These are phyloP conservation scores for Neomonachus schauinslandi DNA, from an alignment of 2,113 vertebrate genomes.

Conservation along the genomic window DNA sequence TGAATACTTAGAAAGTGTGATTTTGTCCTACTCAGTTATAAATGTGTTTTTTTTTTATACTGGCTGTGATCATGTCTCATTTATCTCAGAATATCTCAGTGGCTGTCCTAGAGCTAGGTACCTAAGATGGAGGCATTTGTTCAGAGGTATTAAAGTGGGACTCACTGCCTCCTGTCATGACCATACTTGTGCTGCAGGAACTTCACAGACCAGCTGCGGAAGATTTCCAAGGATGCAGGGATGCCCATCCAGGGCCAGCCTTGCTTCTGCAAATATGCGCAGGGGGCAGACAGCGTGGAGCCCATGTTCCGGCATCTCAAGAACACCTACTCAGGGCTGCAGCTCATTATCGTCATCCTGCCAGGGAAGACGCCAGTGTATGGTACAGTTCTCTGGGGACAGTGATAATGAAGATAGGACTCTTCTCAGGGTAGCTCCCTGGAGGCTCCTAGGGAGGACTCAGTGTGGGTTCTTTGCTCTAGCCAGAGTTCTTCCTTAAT, in stretches of 20 bases:
- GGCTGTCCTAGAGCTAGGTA: not conserved
- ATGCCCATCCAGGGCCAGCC: slow-evolving; percentile 96
- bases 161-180: slow-evolving; percentile 52
- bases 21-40: slow-evolving; percentile 27
- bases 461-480: not conserved
- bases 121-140: not conserved
- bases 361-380: slow-evolving; percentile 89
- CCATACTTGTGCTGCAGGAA: slow-evolving; percentile 88
- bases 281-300: slow-evolving; percentile 87
- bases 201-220: slow-evolving; percentile 98
- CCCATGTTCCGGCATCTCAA: slow-evolving; percentile 89
- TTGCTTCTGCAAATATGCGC: slow-evolving; percentile 88
- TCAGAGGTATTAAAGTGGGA: not conserved
- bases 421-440: not conserved
- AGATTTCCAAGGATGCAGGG: slow-evolving; percentile 98
- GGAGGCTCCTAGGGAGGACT: not conserved
- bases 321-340: slow-evolving; percentile 88
- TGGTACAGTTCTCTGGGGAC: slow-evolving; percentile 82
- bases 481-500: not conserved
- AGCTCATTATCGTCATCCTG: slow-evolving; percentile 88
- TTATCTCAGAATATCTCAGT: slow-evolving; percentile 8
- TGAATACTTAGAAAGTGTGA: not conserved
- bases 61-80: not conserved
- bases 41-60: not conserved
- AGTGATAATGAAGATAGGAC: not conserved